Conservation (phyloP, 2,888 invertebrate genomes). For the Synanthedon tipuliformis region DNA sequence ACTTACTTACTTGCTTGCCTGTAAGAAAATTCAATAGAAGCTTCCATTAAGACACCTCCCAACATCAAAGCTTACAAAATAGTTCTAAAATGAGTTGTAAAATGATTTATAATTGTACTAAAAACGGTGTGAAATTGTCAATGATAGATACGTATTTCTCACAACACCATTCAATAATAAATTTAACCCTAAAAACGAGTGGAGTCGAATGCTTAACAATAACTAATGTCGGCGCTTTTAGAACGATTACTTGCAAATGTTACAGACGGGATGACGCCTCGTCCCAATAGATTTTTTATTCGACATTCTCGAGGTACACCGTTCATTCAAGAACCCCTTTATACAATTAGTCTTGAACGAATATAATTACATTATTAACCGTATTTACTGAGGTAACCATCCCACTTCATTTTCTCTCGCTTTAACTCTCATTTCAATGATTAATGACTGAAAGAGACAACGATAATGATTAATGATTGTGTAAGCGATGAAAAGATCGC, state of each 20-base stretch:
- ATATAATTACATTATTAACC: slow-evolving; percentile 58
- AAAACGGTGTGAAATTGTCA: slow-evolving; percentile 38
- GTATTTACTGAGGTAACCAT: slow-evolving; percentile 44
- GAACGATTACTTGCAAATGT: background rate
- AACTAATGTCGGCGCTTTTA: background rate
- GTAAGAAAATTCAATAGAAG: too few species aligned
- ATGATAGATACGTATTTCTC: slow-evolving; percentile 15
- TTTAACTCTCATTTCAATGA: slow-evolving; percentile 68
- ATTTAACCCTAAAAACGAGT: background rate
- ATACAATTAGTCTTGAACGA: slow-evolving; percentile 52
- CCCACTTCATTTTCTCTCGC: slow-evolving; percentile 66
- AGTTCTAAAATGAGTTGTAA: slow-evolving; percentile 12
- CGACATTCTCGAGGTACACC: slow-evolving; percentile 10
- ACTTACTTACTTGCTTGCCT: too few species aligned
- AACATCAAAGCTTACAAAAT: background rate
- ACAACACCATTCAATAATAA: background rate
- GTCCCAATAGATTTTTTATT: background rate
- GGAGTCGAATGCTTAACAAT: background rate
- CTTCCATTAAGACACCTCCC: too few species aligned
- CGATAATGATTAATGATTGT: slow-evolving; percentile 55
- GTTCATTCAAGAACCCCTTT: slow-evolving; percentile 41
- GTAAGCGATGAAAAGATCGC: slow-evolving; percentile 53
- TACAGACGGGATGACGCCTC: background rate
- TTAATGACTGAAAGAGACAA: slow-evolving; percentile 43
- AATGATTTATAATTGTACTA: slow-evolving; percentile 28